These are phyloP conservation scores for Ianthella basta DNA, from an alignment of 37 sponge, comb jelly and placozoan genomes.

Conservation along the genomic window DNA sequence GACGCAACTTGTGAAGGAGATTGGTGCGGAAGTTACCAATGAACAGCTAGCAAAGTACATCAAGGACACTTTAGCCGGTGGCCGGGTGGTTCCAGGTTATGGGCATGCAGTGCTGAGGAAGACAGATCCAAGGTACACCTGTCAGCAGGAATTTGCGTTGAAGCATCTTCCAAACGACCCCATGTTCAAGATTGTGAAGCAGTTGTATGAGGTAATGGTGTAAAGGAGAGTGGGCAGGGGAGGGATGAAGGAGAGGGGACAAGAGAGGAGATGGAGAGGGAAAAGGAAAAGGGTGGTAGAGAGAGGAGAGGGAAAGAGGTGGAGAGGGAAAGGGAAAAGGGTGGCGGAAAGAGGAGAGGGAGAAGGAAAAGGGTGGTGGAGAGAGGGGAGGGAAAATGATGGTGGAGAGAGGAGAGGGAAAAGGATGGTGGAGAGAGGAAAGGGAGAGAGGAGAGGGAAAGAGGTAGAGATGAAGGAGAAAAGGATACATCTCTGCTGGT, in stretches of 20 bases:
- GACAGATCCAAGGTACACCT: conserved; percentile 97
- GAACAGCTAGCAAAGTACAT: conserved; percentile 85
- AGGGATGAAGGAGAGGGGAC: neutral
- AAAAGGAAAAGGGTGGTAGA: too few species aligned
- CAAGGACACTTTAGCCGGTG: conserved; percentile 92
- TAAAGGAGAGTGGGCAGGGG: neutral
- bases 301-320: too few species aligned
- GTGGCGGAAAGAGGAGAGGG: too few species aligned
- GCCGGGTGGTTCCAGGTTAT: conserved; percentile 97
- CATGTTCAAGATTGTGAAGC: conserved; percentile 86
- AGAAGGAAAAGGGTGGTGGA: too few species aligned
- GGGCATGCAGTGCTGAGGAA: conserved; percentile 98
- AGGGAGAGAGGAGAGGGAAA: too few species aligned
- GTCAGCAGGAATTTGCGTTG: conserved; percentile 95
- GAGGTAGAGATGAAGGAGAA: too few species aligned
- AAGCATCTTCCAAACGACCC: conserved; percentile 97
- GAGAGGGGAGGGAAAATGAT: too few species aligned
- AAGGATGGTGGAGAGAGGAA: too few species aligned
- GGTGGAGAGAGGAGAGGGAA: too few species aligned
- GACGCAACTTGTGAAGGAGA: conserved; percentile 67
- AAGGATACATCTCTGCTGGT: too few species aligned
- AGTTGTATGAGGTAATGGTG: conserved; percentile 59
- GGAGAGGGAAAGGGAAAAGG: too few species aligned
- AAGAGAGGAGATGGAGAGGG: neutral
- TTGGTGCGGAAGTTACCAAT: conserved; percentile 83